Evolutionary conservation across 2,797 vertebrate species (phyloP), one percentile per base, ranked within the genome.

Genomic region (Gambelia wislizenii): DNA sequence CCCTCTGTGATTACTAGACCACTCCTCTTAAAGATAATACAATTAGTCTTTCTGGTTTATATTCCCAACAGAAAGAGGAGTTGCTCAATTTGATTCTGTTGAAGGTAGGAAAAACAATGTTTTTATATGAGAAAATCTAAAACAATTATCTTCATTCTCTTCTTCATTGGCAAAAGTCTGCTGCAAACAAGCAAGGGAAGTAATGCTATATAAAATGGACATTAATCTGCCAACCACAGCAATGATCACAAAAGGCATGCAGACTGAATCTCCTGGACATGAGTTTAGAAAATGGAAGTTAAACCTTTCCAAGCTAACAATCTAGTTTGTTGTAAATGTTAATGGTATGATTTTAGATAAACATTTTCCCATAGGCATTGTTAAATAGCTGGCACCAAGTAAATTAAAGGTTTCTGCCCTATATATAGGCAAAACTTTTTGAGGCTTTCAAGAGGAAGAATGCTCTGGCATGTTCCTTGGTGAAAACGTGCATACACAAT

Each of bases 401-500:
- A 86, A 91, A 83, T 69, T 47, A 83, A 83, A 80, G 12, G 22
- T 36, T 10, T 39, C 49, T 77, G 0, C 10, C 56, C 14, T 56
- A 79, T 87, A 79, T 64, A 14, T 14, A 30, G 16, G 33, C 3
- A 86, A 33, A 80, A 39, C 91, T 36, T 89, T 74, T 84, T 77
- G 22, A 54, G 88, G 49, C 25, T 64, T 92, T 84, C 4, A 25
- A 49, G 8, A 83, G 42, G 52, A 79, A 0, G 0, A 89, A 25
- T 78, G 30, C 20, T 56, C 49, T 92, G 39, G 39, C 27, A 79
- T 80, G 13, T 27, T 81, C 84, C 14, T 70, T 76, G 92, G 70
- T 5, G 4, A 10, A 59, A 85, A 91, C 92, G 59, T 42, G n/a
- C n/a, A n/a, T n/a, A 70, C 25, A 85, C 16, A 61, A 33, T 25